Conservation (phyloP, 2,113 vertebrate genomes). For the Otolemur garnettii region DNA sequence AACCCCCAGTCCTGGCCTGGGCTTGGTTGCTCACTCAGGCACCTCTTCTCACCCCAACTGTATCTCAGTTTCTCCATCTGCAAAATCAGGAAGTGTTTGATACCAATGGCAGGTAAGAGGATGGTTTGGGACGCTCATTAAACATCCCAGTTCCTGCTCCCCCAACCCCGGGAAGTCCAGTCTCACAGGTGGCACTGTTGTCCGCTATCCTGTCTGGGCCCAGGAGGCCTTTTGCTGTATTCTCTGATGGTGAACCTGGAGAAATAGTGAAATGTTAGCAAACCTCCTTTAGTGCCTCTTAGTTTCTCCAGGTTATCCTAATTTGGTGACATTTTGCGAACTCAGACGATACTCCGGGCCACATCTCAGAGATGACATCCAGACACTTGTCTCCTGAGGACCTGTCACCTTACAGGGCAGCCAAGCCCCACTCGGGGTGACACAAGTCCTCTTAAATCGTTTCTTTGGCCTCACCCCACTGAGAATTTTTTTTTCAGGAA, state of each 20-base stretch:
- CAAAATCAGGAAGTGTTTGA: not conserved
- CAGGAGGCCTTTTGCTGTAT: not conserved
- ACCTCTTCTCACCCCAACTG: not conserved
- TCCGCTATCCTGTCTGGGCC: rapidly evolving
- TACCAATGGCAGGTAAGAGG: not conserved
- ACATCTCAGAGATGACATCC: not conserved
- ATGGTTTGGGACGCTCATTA: not conserved
- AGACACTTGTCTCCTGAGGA: not conserved
- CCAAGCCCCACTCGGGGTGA: no score
- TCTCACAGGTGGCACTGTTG: rapidly evolving
- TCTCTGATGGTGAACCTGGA: not conserved
- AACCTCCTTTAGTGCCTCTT: not conserved
- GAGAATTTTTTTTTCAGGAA: not conserved
- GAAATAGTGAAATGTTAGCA: not conserved
- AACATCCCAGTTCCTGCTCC: rapidly evolving
- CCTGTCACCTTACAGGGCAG: not conserved
- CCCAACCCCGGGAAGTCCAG: no score
- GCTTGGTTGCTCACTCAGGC: no score
- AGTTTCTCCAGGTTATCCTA: not conserved
- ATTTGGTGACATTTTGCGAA: not conserved
- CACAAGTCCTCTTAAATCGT: not conserved
- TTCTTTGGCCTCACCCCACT: not conserved
- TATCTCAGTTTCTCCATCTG: not conserved
- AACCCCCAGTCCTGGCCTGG: no score
- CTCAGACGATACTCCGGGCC: not conserved